Conservation (phyloP, 2,888 invertebrate species). For the Macrophya annulata region DNA sequence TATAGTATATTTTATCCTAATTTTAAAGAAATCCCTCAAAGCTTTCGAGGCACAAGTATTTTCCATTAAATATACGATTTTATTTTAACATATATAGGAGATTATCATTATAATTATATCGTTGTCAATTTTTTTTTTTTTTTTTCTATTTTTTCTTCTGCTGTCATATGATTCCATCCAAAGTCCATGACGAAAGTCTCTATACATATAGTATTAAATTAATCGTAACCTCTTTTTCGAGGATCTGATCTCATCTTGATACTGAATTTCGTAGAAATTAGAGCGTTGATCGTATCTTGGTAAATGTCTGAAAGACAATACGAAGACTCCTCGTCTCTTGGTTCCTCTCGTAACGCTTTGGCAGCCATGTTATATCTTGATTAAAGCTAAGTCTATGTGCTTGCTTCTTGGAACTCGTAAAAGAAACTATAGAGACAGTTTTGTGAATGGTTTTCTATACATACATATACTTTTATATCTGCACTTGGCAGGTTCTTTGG, state of each 20-base stretch:
- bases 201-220: not conserved
- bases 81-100: no score
- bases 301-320: conserved; percentile 14
- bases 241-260: not conserved
- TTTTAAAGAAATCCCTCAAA: conserved; percentile 25
- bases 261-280: not conserved
- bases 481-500: conserved; percentile 36
- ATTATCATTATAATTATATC: no score
- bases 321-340: not conserved
- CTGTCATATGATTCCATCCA: not conserved
- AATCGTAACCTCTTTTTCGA: not conserved
- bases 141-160: no score
- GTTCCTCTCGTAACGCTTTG: not conserved
- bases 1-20: not conserved
- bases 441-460: not conserved
- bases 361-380: conserved; percentile 41
- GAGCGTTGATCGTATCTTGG: not conserved
- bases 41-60: not conserved
- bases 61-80: conserved; percentile 21
- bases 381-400: not conserved
- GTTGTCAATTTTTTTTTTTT: not conserved
- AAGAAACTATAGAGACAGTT: conserved; percentile 6
- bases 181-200: not conserved
- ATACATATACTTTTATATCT: conserved; percentile 35
- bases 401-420: conserved; percentile 21